Evolutionary conservation across 2,888 invertebrate species (phyloP), one percentile per base, ranked within the genome.

Genomic region (Emmelina monodactyla): DNA sequence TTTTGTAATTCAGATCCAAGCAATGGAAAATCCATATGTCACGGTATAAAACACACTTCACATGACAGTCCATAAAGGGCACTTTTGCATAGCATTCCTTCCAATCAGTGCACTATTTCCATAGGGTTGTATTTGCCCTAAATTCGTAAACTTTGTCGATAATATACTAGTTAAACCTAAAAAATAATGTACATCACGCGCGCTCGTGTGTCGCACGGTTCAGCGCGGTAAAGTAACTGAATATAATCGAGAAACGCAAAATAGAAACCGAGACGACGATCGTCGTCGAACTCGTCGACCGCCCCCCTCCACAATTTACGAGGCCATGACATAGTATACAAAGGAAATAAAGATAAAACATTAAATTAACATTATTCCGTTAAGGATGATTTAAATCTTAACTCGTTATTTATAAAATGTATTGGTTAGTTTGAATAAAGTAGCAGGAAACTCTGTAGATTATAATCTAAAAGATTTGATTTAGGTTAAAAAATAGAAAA

Each of bases 181-280:
- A 62, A 64, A 66, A 60, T 59, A 62, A 62, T 54, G 69, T 70
- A 71, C 66, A 57, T 56, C 58, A 56, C 52, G 62, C 71, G 66
- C 66, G 62, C 63, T 58, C 55, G 63, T 62, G 56, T 60, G 42
- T 37, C 22, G 9, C 45, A 62, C 49, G 65, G 57, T 61, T 64
- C 68, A 58, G 49, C 72, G 76, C 75, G 63, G 49, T 62, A 67
- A 63, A 67, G 60, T 63, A 70, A 78, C 75, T 78, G 66, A 76
- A 65, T 61, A 41, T 36, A 45, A 57, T 63, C 57, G 63, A 66
- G 70, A 73, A 76, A 78, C 75, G 72, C 75, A 76, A 78, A 79
- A 78, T 76, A 78, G 76, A 78, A 78, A 76, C 75, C 67, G 71
- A 66, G 66, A 3, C 11, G 3, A 11, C 25, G 5, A 6, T 5